These are phyloP conservation scores for Lasioglossum villosulum DNA, from an alignment of 2,888 invertebrate species.

Conservation along the genomic window DNA sequence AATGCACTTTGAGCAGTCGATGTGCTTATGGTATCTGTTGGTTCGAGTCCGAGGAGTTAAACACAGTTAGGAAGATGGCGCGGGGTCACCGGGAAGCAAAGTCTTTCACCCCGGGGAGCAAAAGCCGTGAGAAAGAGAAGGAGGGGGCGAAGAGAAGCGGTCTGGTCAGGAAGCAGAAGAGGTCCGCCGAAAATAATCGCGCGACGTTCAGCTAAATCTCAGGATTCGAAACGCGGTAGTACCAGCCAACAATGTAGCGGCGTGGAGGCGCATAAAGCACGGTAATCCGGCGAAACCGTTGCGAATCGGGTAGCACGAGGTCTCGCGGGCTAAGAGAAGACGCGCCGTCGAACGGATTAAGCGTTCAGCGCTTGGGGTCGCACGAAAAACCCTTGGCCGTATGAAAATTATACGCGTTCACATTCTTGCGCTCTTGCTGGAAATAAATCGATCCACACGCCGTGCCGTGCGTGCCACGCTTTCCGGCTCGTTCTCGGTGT, in stretches of 20 bases:
- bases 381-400: conserved; percentile 42
- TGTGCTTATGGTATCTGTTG: neutral
- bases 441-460: conserved; percentile 73
- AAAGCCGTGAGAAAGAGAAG: neutral
- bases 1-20: neutral
- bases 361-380: conserved; percentile 14
- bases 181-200: conserved; percentile 39
- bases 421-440: conserved; percentile 61
- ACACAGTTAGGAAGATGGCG: neutral
- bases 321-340: conserved; percentile 17
- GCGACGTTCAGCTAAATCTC: conserved; percentile 18
- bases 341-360: conserved; percentile 38
- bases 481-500: neutral
- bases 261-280: conserved; percentile 25
- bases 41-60: neutral
- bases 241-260: conserved; percentile 40
- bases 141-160: neutral
- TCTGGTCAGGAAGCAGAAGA: neutral
- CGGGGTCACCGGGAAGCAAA: neutral
- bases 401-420: conserved; percentile 68
- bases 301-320: conserved; percentile 39
- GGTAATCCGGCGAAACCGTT: conserved; percentile 55
- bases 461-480: conserved; percentile 11
- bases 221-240: conserved; percentile 16
- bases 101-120: conserved; percentile 6